Base-by-base conservation (phyloP, 2,113 vertebrate genomes). In the Cyanocitta stelleri region DNA sequence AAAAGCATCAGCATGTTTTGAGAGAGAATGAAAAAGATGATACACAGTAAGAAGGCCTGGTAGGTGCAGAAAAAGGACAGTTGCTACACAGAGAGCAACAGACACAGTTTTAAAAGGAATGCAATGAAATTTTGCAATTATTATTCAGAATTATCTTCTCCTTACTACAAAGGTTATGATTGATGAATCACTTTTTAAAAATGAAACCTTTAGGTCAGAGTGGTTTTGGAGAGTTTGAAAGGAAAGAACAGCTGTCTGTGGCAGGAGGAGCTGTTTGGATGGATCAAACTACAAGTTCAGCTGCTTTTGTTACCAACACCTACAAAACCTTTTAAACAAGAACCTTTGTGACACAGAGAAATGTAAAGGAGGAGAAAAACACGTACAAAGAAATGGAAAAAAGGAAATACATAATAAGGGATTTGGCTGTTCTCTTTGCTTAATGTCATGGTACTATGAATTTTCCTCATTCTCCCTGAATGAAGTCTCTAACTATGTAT, bases 201-300 rank as follows among this genome's bases (percentile, higher is more conserved):
- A 81, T 85, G 67, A 92, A 86, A 58, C 64, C 73, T 93, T 94
- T 61, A 91, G 67, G 49, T 85, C 80, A 85, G 41, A 95, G 91
- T 59, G 43, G 63, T 77, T 95, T 96, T 85, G 83, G 85, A 94
- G 48, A 4, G 43, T 77, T 35, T 49, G 46, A 91, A 93, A 95
- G 87, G 80, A 95, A 95, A 96, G 86, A 92, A 85, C 88, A 92
- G 82, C 46, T 92, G 58, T 80, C 43, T 54, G n/a, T 26, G 44
- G 85, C 62, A 91, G 69, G 44, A 95, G 56, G n/a, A 90, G 22
- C 24, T 72, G 76, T 9, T 35, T 78, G 73, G 56, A 51, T 66
- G 48, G 51, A 69, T 83, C 68, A 51, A 41, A 49, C 63, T 83
- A 30, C 20, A 49, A 63, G 33, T 89, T 94, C 66, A 74, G 61